phyloP scores from a whole-genome alignment of 2,888 invertebrate genomes.

The Temnothorax unifasciatus region DNA sequence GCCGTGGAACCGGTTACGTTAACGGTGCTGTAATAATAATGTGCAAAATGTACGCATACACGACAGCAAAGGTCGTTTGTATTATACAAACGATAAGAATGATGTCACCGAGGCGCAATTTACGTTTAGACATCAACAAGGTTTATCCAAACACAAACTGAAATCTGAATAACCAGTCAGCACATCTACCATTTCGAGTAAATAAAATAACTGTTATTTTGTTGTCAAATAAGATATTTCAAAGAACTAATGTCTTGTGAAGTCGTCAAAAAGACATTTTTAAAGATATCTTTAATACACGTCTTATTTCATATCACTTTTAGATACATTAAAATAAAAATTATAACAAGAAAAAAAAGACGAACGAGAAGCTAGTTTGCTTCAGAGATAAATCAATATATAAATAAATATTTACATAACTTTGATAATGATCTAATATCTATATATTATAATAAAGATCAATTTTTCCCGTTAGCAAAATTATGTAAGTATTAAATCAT shows the following conservation, averaged over 20 bases:
- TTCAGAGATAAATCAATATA: neutral
- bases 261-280: too few relatives aligned
- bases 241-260: too few relatives aligned
- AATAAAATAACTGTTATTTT: neutral
- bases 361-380: neutral
- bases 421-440: neutral
- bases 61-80: conserved; percentile 65
- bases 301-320: neutral
- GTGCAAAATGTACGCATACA: conserved; percentile 54
- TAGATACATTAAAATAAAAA: too few relatives aligned
- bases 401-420: conserved; percentile 1
- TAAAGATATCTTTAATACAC: neutral
- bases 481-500: too few relatives aligned
- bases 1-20: conserved; percentile 70
- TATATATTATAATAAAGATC: neutral
- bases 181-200: neutral
- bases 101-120: conserved; percentile 22
- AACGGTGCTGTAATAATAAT: conserved; percentile 63
- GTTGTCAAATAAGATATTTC: neutral
- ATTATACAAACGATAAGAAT: conserved; percentile 48
- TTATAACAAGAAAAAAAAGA: neutral
- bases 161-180: neutral
- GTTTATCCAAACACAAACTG: neutral
- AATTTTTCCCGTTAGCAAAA: too few relatives aligned
- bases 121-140: neutral